Evolutionary conservation across 2,888 invertebrate genomes (phyloP).

Genomic region (Morpho deidamia): DNA sequence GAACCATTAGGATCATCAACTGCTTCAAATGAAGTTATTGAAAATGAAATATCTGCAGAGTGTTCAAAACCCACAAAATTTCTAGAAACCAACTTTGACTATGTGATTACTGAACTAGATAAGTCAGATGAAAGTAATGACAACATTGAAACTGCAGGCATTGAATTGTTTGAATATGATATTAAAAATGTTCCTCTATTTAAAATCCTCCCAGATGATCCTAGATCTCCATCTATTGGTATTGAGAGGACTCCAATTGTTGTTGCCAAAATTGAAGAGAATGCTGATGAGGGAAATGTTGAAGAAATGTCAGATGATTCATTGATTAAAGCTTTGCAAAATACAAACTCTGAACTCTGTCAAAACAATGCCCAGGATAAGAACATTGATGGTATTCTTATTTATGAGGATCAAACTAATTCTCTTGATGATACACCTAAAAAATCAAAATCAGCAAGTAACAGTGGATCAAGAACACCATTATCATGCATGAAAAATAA

Average conservation of each 20-base stretch:
- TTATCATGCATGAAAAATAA: constrained; percentile 74
- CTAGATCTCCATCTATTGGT: constrained; percentile 66
- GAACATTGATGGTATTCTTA: constrained; percentile 69
- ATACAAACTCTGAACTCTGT: constrained; percentile 51
- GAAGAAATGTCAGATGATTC: constrained; percentile 72
- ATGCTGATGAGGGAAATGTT: constrained; percentile 47
- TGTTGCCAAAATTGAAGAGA: constrained; percentile 44
- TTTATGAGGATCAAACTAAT: constrained; percentile 76
- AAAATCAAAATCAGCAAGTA: constrained; percentile 51
- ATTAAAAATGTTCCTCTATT: constrained; percentile 38
- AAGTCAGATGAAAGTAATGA: constrained; percentile 42
- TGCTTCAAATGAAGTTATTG: constrained; percentile 58
- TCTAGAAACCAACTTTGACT: constrained; percentile 81
- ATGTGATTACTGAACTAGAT: constrained; percentile 55
- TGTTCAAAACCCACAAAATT: constrained; percentile 60
- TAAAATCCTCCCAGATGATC: constrained; percentile 58
- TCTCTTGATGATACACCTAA: constrained; percentile 49
- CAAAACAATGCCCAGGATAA: constrained; percentile 39
- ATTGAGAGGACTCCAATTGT: constrained; percentile 73
- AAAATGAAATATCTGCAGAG: constrained; percentile 47
- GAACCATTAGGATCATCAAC: constrained; percentile 63
- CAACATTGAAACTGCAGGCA: constrained; percentile 15
- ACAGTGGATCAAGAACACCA: constrained; percentile 62
- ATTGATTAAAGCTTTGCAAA: constrained; percentile 62
- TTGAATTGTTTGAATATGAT: constrained; percentile 10